Conservation (phyloP, 2,888 invertebrate genomes). For the Rambutsinella grinnellia region DNA sequence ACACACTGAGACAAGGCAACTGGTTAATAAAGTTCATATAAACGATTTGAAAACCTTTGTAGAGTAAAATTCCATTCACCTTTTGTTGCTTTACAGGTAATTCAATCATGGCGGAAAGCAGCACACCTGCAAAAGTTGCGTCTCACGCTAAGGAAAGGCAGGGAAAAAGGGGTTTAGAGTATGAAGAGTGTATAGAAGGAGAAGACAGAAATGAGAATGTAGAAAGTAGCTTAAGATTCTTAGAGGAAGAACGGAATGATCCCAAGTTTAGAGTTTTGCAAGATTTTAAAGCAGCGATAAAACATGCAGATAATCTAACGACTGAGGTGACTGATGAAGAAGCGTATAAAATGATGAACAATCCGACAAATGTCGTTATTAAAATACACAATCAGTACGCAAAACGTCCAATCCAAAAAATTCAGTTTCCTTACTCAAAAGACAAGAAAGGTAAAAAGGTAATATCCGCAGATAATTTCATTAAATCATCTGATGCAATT, state of each 20-base stretch:
- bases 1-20: slow-evolving; percentile 2
- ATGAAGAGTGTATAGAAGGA: too few relatives aligned
- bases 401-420: too few relatives aligned
- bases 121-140: background rate
- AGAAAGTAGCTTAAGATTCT: too few relatives aligned
- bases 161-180: background rate
- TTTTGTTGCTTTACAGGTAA: background rate
- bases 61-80: background rate
- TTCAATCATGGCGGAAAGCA: background rate
- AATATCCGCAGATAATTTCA: too few relatives aligned
- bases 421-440: too few relatives aligned
- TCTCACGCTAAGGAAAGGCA: background rate
- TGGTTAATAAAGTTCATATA: slow-evolving; percentile 34
- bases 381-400: too few relatives aligned
- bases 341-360: too few relatives aligned
- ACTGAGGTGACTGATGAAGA: too few relatives aligned
- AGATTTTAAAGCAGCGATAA: background rate
- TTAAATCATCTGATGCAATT: too few relatives aligned
- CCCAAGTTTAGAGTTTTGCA: background rate
- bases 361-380: too few relatives aligned
- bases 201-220: too few relatives aligned
- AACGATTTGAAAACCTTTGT: slow-evolving; percentile 50
- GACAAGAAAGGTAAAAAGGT: too few relatives aligned
- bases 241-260: background rate
- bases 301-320: background rate